Conservation (phyloP, 1,140 invertebrate genomes). For the Cotesia chilonis region DNA sequence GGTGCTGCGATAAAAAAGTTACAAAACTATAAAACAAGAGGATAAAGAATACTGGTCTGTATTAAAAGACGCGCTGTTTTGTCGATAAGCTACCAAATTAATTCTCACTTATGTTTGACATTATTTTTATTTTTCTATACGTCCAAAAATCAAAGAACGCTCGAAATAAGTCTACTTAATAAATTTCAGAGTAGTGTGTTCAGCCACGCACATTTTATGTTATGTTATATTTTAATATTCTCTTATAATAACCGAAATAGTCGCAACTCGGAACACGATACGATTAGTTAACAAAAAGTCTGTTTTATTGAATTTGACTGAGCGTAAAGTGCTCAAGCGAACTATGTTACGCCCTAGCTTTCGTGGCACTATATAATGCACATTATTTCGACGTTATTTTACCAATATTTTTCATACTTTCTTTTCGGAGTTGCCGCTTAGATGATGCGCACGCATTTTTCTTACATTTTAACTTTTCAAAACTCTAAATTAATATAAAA, state of each 20-base stretch:
- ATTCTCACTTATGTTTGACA: too few relatives aligned
- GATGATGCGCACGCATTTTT: constrained; percentile 1
- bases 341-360: constrained; percentile 9
- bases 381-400: constrained; percentile 10
- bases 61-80: constrained; percentile 13
- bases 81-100: background rate
- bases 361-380: constrained; percentile 17
- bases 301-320: constrained; percentile 14
- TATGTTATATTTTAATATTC: background rate
- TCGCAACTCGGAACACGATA: background rate
- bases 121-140: background rate
- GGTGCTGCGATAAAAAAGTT: too few relatives aligned
- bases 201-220: background rate
- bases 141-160: background rate
- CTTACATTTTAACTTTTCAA: background rate
- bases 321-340: constrained; percentile 4
- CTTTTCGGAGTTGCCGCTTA: constrained; percentile 4
- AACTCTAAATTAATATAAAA: too few relatives aligned
- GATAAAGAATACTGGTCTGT: too few relatives aligned
- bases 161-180: background rate
- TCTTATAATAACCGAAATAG: background rate
- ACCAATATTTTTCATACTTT: background rate
- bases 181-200: background rate
- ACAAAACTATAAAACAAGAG: too few relatives aligned
- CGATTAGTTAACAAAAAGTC: constrained; percentile 2